Percentiles rank a stretch among this genome's conserved stretches.
These are phyloP conservation scores for Taurulus bubalis DNA, from an alignment of 2,113 vertebrate genomes.

Conservation along the genomic window DNA sequence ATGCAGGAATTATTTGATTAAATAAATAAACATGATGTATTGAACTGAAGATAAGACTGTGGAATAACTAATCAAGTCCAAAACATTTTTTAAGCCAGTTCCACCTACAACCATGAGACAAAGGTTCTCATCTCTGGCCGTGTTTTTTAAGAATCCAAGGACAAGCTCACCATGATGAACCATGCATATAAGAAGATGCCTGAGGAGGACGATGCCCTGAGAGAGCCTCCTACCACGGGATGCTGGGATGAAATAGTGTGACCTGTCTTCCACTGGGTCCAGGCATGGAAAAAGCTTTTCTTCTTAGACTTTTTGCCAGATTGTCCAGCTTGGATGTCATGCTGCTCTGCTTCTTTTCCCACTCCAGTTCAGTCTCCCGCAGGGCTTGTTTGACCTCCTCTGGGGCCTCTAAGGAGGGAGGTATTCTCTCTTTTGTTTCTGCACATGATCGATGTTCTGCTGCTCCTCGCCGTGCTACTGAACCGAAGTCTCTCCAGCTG, in stretches of 20 bases:
- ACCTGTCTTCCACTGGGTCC: slow-evolving; percentile 3
- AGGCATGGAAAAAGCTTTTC: slow-evolving; percentile 18
- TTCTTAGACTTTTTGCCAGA: slow-evolving; percentile 4
- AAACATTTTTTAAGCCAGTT: background rate
- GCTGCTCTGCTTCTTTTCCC: slow-evolving; percentile 9
- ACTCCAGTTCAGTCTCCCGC: slow-evolving; percentile 4
- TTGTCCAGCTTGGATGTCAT: slow-evolving; percentile 4
- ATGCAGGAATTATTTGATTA: background rate
- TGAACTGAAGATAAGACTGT: background rate
- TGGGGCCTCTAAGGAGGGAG: slow-evolving; percentile 12
- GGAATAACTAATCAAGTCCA: background rate
- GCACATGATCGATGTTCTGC: slow-evolving; percentile 42
- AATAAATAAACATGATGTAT: background rate
- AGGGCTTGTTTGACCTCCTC: slow-evolving; percentile 16
- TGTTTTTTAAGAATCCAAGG: background rate
- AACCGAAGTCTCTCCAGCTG: slow-evolving; percentile 39
- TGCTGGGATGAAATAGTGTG: background rate
- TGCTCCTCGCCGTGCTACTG: slow-evolving; percentile 4
- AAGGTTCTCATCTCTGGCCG: background rate
- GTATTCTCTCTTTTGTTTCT: slow-evolving; percentile 15
- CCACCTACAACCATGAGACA: background rate
- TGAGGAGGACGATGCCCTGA: background rate
- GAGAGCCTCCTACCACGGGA: background rate
- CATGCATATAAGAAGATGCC: background rate
- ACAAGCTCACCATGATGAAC: background rate